phyloP scores from a whole-genome alignment of 2,888 invertebrate genomes.

The Rotaria macrura region DNA sequence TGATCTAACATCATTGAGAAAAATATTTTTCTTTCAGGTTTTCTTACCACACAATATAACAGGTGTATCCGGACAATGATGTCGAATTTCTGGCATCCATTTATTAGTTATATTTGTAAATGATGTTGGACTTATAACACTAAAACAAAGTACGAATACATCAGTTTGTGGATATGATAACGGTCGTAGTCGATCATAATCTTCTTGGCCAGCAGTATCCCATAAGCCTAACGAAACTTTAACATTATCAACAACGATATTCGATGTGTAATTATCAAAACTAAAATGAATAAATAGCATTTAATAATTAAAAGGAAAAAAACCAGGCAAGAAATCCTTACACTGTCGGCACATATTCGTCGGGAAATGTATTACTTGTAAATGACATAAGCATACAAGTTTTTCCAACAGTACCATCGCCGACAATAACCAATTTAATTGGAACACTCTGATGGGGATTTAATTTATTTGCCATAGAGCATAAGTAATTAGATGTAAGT shows the following conservation, averaged over 20 bases:
- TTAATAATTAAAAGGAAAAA: not conserved
- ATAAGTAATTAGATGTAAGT: not conserved
- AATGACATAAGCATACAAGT: slow-evolving; percentile 58
- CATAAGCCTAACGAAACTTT: slow-evolving; percentile 89
- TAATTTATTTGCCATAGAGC: slow-evolving; percentile 15
- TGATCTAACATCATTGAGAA: too few species aligned
- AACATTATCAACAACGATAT: slow-evolving; percentile 94
- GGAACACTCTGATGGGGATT: slow-evolving; percentile 39
- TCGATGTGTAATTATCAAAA: slow-evolving; percentile 96
- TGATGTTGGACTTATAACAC: slow-evolving; percentile 94
- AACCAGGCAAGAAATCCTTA: slow-evolving; percentile 42
- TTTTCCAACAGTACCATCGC: slow-evolving; percentile 57
- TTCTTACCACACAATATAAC: slow-evolving; percentile 86
- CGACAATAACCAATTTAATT: slow-evolving; percentile 58
- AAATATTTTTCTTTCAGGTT: not conserved
- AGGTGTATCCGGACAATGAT: slow-evolving; percentile 97
- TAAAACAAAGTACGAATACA: slow-evolving; percentile 97
- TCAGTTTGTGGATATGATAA: slow-evolving; percentile 95
- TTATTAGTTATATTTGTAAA: slow-evolving; percentile 98
- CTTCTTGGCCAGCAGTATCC: slow-evolving; percentile 97
- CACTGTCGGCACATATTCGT: slow-evolving; percentile 58
- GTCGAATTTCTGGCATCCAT: slow-evolving; percentile 99
- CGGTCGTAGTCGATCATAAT: slow-evolving; percentile 87
- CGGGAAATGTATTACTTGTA: slow-evolving; percentile 57
- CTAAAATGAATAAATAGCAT: slow-evolving; percentile 52